Base-by-base conservation (phyloP, 53 echinoderm and acorn worm species). In the Apostichopus leukothele region DNA sequence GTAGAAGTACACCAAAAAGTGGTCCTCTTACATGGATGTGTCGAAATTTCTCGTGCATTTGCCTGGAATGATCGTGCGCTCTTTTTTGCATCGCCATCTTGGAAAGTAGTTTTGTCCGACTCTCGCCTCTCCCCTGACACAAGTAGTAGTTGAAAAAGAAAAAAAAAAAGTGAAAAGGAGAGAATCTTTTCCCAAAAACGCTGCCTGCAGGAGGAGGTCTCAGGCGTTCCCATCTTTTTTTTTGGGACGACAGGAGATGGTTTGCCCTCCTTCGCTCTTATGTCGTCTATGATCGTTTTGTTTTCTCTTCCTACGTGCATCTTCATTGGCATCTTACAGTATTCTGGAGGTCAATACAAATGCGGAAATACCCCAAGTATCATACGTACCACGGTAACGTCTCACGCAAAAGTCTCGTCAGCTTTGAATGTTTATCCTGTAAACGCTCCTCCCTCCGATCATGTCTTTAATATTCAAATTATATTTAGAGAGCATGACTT, bases 311-410 rank as follows among this genome's bases (percentile, higher is more conserved):
- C 75, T 78, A 6, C 77, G 84, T 89, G 83, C 66, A 23, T 84
- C 50, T 76, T 63, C 88, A 81, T 53, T 84, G 61, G 74, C 84
- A 63, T 79, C 51, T 74, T 85, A 53, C 89, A 96, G 95, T 96
- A 83, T 96, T 96, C 91, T 96, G 96, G 96, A 91, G 95, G 86
- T 96, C 96, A 25, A 96, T 96, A 88, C 96, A 96, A 93, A 96
- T 96, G 96, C 77, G 96, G 96, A 96, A 95, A 91, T 96, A 96
- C 52, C 96, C 96, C 60, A 96, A 96, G 91, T 96, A 96, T 87
- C 96, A 96, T 88, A 96, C 96, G 10, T 96, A 96, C 89, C 96
- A 96, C 90, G 95, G 96, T 96, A 96, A 96, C 89, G 84, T 84
- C 67, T 84, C 84, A 71, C 71, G 20, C 71, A 71, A 71, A 16